These are phyloP conservation scores for Nephrotoma appendiculata DNA, from an alignment of 2,888 invertebrate genomes.

Conservation along the genomic window DNA sequence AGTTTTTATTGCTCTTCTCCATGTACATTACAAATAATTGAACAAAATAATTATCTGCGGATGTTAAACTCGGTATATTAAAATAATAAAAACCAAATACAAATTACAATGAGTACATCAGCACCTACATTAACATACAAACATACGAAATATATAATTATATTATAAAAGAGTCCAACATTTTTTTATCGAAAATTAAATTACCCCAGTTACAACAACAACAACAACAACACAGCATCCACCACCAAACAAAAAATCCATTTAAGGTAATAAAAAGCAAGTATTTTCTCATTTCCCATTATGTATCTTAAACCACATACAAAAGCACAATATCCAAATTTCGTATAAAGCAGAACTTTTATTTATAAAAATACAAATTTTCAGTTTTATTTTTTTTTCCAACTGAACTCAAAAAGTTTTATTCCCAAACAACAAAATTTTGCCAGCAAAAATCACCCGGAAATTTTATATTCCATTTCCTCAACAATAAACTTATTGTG, in stretches of 20 bases:
- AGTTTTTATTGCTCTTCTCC: background rate
- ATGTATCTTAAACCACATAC: background rate
- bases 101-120: background rate
- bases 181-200: background rate
- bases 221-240: background rate
- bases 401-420: background rate
- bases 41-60: background rate
- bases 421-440: background rate
- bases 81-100: background rate
- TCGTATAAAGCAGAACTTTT: background rate
- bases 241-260: background rate
- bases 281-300: background rate
- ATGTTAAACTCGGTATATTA: background rate
- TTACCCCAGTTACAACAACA: background rate
- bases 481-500: background rate
- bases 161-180: background rate
- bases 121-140: background rate
- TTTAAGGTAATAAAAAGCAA: background rate
- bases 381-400: too few species aligned
- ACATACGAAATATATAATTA: background rate
- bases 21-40: background rate
- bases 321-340: background rate
- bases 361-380: background rate
- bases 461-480: background rate
- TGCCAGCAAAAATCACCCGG: background rate